Evolutionary conservation across 2,113 vertebrate genomes (phyloP).

Genomic region (Neolamprologus cancellatus): DNA sequence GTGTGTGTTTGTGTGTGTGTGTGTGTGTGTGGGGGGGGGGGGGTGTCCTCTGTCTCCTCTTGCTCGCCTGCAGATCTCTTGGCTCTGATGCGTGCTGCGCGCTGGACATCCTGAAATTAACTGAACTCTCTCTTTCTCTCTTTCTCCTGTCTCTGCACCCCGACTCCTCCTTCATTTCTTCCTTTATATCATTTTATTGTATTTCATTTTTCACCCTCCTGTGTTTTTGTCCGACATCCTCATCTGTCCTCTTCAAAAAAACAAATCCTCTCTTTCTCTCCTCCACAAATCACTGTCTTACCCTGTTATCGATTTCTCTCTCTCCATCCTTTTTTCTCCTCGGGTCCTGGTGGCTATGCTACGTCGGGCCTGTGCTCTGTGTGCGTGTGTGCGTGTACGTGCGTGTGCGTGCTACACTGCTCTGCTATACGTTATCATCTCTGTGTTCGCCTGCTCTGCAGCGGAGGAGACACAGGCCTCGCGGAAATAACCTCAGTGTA

Average conservation of each 20-base stretch:
- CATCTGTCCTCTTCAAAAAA: neutral
- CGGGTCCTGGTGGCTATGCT: conserved; percentile 19
- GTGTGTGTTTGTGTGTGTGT: conserved; percentile 19
- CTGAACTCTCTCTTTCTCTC: neutral
- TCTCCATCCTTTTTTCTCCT: neutral
- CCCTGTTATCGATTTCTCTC: neutral
- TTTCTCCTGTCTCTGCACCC: neutral
- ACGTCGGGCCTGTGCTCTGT: conserved; percentile 4
- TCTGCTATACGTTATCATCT: conserved; percentile 49
- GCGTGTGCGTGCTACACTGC: conserved; percentile 22
- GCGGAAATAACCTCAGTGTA: conserved; percentile 71
- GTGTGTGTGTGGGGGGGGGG: neutral
- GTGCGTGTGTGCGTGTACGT: neutral
- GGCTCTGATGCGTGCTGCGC: neutral
- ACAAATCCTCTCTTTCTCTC: neutral
- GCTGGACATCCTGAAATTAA: conserved; percentile 11
- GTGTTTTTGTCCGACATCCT: neutral
- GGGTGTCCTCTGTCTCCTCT: neutral
- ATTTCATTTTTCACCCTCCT: neutral
- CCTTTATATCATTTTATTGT: neutral
- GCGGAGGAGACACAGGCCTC: conserved; percentile 69
- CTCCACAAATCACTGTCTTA: neutral
- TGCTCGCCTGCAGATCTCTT: neutral
- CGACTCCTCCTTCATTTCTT: neutral
- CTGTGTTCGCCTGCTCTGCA: conserved; percentile 66